Conservation (phyloP, 2,113 vertebrate species). For the Rhombomys opimus region DNA sequence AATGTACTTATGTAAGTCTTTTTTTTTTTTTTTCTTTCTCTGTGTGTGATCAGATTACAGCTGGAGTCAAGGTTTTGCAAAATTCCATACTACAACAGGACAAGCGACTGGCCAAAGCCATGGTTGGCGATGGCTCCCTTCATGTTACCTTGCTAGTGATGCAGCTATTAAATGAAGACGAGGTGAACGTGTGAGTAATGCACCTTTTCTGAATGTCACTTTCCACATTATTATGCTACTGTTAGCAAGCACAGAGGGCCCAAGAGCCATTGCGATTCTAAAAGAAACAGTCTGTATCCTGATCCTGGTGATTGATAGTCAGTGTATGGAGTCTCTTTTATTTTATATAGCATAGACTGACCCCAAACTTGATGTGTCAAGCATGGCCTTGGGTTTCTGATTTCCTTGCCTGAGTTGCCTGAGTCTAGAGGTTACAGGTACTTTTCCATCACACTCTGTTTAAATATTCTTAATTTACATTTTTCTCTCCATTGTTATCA, state of each 20-base stretch:
- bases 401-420: neutral
- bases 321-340: neutral
- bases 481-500: neutral
- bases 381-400: neutral
- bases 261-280: neutral
- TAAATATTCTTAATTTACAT: neutral
- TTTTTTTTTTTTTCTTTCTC: neutral
- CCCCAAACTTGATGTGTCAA: neutral
- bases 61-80: slow-evolving; percentile 89
- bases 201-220: slow-evolving; percentile 21
- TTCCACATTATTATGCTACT: slow-evolving; percentile 46
- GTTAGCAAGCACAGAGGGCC: neutral
- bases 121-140: slow-evolving; percentile 90
- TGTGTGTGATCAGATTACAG: slow-evolving; percentile 88
- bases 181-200: slow-evolving; percentile 91
- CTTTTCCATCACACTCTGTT: neutral
- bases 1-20: neutral
- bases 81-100: slow-evolving; percentile 91
- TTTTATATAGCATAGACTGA: neutral
- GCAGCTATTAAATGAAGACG: slow-evolving; percentile 92
- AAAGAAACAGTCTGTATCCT: slow-evolving; percentile 32
- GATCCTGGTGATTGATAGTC: neutral
- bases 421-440: neutral
- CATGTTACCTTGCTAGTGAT: slow-evolving; percentile 96
- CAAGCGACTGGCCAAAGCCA: slow-evolving; percentile 89